Percentiles rank a stretch among this genome's conserved stretches.
These are phyloP conservation scores for Diarsia dahlii DNA, from an alignment of 2,888 invertebrate species.

Conservation along the genomic window DNA sequence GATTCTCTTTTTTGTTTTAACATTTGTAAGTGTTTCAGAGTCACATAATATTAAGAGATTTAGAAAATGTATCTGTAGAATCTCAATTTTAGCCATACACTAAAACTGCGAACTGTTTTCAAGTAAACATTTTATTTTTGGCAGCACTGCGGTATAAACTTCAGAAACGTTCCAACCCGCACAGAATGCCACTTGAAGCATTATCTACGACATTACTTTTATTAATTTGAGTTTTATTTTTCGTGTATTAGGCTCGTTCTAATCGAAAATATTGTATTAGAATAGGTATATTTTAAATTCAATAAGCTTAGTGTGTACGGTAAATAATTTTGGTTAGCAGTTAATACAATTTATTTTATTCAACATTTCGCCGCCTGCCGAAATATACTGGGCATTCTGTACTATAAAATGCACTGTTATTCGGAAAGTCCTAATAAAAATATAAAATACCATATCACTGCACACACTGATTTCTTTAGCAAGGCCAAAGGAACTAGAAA, in stretches of 20 bases:
- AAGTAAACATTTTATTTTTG: background rate
- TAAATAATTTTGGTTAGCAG: background rate
- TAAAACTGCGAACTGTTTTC: background rate
- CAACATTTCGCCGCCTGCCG: background rate
- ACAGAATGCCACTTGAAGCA: slow-evolving; percentile 1
- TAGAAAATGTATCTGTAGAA: too few relatives aligned
- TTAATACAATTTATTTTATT: slow-evolving; percentile 5
- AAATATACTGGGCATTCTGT: background rate
- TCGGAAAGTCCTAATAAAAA: too few relatives aligned
- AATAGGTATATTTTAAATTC: background rate
- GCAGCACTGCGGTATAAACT: background rate
- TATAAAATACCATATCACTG: too few relatives aligned
- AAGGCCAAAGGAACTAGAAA: background rate
- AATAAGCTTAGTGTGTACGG: background rate
- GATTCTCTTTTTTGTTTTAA: background rate
- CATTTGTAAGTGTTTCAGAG: too few relatives aligned
- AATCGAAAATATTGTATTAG: background rate
- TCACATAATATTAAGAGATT: background rate
- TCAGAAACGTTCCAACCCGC: slow-evolving; percentile 34
- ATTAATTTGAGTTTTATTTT: background rate
- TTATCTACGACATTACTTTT: background rate
- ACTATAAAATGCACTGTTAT: too few relatives aligned
- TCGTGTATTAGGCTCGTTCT: background rate
- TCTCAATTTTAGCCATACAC: background rate
- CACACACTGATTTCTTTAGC: background rate